phyloP scores from a whole-genome alignment of 2,113 vertebrate species.

The Arvicanthis niloticus region DNA sequence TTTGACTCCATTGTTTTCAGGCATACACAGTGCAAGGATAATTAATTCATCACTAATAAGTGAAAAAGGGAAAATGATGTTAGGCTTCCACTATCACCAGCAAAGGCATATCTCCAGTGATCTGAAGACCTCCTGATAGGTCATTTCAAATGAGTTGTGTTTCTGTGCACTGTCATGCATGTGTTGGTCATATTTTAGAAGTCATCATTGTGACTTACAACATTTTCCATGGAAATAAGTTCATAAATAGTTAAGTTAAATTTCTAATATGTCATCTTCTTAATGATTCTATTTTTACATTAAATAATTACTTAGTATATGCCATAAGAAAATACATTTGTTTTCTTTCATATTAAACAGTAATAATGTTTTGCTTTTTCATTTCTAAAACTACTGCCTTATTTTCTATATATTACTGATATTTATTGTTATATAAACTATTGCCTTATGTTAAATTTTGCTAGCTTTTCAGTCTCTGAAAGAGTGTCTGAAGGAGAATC shows the following conservation, averaged over 20 bases:
- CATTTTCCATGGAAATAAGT: conserved; percentile 21
- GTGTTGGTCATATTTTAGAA: background rate
- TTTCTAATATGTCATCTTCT: background rate
- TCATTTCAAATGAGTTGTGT: no score
- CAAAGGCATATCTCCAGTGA: no score
- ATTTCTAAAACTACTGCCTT: conserved; percentile 30
- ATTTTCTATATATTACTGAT: conserved; percentile 1
- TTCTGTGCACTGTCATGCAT: background rate
- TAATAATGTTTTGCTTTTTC: background rate
- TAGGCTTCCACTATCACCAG: no score
- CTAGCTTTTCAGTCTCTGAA: background rate
- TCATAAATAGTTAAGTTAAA: background rate
- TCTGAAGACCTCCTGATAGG: no score
- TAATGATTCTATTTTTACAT: background rate
- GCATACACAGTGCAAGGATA: no score
- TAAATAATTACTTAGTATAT: background rate
- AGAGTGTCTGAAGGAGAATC: background rate
- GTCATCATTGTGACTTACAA: background rate
- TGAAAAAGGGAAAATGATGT: no score
- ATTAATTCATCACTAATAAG: no score
- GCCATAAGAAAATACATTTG: conserved; percentile 40
- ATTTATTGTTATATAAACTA: conserved; percentile 29
- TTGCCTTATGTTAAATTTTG: background rate
- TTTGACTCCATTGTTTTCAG: no score
- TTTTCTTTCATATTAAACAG: conserved; percentile 25